phyloP scores from a whole-genome alignment of 2,888 invertebrate species.

The Catocala nupta region DNA sequence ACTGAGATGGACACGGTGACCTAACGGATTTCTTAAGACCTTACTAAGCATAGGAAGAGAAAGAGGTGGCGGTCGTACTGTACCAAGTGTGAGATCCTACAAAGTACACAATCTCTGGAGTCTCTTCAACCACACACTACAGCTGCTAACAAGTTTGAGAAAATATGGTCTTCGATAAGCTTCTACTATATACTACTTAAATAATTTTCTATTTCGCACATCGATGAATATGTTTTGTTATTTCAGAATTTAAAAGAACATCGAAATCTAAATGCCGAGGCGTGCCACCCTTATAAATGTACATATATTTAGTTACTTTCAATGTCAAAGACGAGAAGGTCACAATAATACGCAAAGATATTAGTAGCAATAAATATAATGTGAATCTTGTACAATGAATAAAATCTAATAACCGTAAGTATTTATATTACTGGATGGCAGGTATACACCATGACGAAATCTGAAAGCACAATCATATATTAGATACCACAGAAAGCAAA shows the following conservation, averaged over 20 bases:
- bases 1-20: too few relatives aligned
- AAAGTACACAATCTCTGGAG: too few relatives aligned
- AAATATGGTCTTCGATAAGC: too few relatives aligned
- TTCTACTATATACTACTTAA: too few relatives aligned
- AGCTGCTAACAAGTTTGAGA: too few relatives aligned
- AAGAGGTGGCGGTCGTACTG: too few relatives aligned
- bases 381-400: not conserved
- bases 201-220: too few relatives aligned
- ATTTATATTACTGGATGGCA: conserved; percentile 52
- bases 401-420: not conserved
- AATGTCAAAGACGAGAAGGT: not conserved
- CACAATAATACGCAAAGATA: not conserved
- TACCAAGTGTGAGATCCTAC: too few relatives aligned
- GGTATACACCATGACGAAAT: conserved; percentile 65
- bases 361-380: conserved; percentile 5
- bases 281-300: conserved; percentile 59
- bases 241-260: conserved; percentile 64
- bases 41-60: too few relatives aligned
- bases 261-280: conserved; percentile 57
- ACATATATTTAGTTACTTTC: conserved; percentile 28
- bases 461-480: conserved; percentile 58
- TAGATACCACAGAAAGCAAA: not conserved
- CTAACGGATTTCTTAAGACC: too few relatives aligned
- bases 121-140: too few relatives aligned
- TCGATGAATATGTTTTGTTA: conserved; percentile 8